Evolutionary conservation across 2,888 invertebrate genomes (phyloP).

Genomic region (Candidula unifasciata): DNA sequence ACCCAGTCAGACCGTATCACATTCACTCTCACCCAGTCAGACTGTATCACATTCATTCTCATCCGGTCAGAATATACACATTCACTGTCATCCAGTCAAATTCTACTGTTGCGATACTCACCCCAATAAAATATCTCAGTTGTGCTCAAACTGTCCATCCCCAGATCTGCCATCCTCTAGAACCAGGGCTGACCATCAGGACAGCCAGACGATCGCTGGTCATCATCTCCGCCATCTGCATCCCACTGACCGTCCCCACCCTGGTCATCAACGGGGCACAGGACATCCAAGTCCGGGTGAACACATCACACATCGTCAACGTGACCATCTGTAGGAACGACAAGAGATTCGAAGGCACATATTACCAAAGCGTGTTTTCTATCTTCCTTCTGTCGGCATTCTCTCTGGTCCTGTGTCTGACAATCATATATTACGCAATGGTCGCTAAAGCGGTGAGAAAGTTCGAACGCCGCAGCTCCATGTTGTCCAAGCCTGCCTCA

Average conservation of each 20-base stretch:
- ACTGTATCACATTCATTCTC: too few relatives aligned
- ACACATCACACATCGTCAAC: background rate
- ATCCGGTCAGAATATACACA: too few relatives aligned
- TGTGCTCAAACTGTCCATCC: too few relatives aligned
- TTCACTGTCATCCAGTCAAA: too few relatives aligned
- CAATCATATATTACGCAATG: constrained; percentile 37
- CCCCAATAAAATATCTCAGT: too few relatives aligned
- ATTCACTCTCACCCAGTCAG: too few relatives aligned
- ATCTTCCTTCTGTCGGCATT: constrained; percentile 41
- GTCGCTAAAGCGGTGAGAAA: constrained; percentile 36
- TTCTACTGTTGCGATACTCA: too few relatives aligned
- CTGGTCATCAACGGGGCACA: constrained; percentile 48
- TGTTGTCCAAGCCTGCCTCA: background rate
- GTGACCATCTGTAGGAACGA: constrained; percentile 48
- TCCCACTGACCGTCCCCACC: constrained; percentile 26
- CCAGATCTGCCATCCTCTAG: constrained; percentile 47
- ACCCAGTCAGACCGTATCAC: too few relatives aligned
- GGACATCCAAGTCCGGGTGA: constrained; percentile 3
- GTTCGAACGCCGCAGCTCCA: constrained; percentile 32
- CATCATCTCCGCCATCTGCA: constrained; percentile 5
- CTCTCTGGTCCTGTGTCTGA: constrained; percentile 19
- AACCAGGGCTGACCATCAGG: constrained; percentile 24
- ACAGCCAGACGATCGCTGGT: constrained; percentile 19
- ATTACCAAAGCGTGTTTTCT: constrained; percentile 32
- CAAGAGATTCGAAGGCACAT: constrained; percentile 21